Percentiles rank a stretch among this genome's conserved stretches.
Evolutionary conservation across 1,140 invertebrate genomes (phyloP).

Genomic region (Achroia grisella): DNA sequence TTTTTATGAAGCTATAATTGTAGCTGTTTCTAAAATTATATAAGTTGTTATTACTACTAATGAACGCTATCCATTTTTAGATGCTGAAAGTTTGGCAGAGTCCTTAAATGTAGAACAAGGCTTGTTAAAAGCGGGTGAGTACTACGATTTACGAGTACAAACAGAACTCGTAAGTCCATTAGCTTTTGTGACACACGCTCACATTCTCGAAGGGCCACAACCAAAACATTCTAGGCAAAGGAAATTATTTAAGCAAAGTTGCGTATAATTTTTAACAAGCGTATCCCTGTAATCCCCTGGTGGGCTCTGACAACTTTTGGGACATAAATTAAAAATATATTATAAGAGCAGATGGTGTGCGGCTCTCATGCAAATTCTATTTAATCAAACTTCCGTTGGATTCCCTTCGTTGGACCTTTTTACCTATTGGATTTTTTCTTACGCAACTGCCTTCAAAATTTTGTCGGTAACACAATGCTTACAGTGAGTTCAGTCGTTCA

Average conservation of each 20-base stretch:
- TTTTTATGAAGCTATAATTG: no score
- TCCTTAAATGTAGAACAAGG: no score
- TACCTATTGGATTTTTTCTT: constrained; percentile 37
- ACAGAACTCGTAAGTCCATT: no score
- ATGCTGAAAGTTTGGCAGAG: no score
- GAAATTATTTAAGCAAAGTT: constrained; percentile 24
- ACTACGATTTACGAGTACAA: no score
- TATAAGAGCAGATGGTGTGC: constrained; percentile 44
- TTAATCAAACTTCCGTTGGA: constrained; percentile 53
- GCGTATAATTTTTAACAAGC: constrained; percentile 38
- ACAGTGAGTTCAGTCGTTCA: no score
- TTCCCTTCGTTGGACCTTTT: constrained; percentile 15
- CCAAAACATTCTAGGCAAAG: constrained; percentile 17
- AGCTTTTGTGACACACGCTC: not conserved
- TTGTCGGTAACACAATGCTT: not conserved
- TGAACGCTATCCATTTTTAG: no score
- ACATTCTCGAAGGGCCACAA: not conserved
- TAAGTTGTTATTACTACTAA: no score
- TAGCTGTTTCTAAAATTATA: no score
- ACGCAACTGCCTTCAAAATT: constrained; percentile 8
- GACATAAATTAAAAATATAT: constrained; percentile 64
- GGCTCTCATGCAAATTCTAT: constrained; percentile 51
- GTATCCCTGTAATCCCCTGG: constrained; percentile 22
- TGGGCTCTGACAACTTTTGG: constrained; percentile 38
- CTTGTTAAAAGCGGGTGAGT: no score